Evolutionary conservation across 2,113 vertebrate genomes (phyloP), one percentile per base, ranked within the genome.

Genomic region (Microcebus murinus): DNA sequence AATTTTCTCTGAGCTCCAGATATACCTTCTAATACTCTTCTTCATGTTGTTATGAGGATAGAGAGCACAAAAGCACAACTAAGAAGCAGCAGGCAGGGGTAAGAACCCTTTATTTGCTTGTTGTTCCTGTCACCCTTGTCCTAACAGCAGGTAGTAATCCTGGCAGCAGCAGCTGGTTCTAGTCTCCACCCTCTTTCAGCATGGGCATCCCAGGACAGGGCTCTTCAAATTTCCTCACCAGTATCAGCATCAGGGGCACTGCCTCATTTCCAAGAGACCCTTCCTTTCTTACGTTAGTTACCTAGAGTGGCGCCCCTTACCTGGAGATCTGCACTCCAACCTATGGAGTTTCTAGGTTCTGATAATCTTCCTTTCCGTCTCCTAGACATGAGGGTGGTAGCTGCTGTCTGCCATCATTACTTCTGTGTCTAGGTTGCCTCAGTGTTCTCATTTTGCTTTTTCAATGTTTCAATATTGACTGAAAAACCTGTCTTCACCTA

Each of bases 1-100:
- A 73, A 45, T 92, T 77, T 74, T 73, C 65, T 39, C n/a, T 90
- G 91, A 94, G 36, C n/a, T 76, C 57, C 50, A 85, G 81, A 85
- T 57, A 59, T 31, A 21, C 6, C 34, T 29, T 70, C 25, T 14
- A 48, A n/a, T 74, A 71, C 3, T 20, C 10, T 76, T 76, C 25
- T 83, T 55, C 42, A 13, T 90, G 45, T 91, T 34, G 21, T 90
- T 34, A 21, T 90, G 7, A 27, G 80, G 52, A 61, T 3, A 84
- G 90, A 77, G 17, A 21, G 8, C 52, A 90, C n/a, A 57, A 77
- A 80, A 45, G 59, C 15, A 63, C 29, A 87, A 23, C 4, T 31
- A 42, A n/a, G 63, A 79, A 27, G 55, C 3, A 45, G 2, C 31
- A 52, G 52, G 50, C 34, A 52, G 59, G 39, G 48, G 23, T 4